Evolutionary conservation across 2,888 invertebrate species (phyloP).

Genomic region (Aphidius colemani): DNA sequence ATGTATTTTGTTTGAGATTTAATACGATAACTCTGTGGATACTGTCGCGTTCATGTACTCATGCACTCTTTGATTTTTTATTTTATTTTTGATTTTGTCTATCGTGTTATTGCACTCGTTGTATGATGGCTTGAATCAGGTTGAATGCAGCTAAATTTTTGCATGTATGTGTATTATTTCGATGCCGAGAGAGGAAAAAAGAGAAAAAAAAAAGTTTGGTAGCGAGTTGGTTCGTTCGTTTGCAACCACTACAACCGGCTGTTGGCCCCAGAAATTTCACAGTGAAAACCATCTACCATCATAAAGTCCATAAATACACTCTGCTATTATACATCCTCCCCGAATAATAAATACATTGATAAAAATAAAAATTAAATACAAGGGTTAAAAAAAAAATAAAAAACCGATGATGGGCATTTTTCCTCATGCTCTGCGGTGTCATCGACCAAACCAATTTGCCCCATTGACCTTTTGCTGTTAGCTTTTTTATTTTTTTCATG

Average conservation of each 20-base stretch:
- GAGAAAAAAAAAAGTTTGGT: too few species aligned
- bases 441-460: constrained; percentile 10
- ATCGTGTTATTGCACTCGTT: constrained; percentile 20
- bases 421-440: constrained; percentile 19
- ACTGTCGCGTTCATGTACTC: constrained; percentile 24
- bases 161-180: too few species aligned
- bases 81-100: too few species aligned
- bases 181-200: too few species aligned
- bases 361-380: not conserved
- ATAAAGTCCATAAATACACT: not conserved
- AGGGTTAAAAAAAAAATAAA: not conserved
- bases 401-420: constrained; percentile 22
- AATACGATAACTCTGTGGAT: constrained; percentile 34
- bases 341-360: not conserved
- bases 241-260: constrained; percentile 13
- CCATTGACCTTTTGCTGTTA: not conserved
- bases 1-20: constrained; percentile 28
- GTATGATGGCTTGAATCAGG: constrained; percentile 2
- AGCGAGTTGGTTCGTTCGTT: constrained; percentile 11
- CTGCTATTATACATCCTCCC: too few species aligned
- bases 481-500: not conserved
- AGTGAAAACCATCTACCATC: constrained; percentile 12
- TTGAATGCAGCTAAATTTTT: too few species aligned
- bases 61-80: constrained; percentile 12
- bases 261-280: constrained; percentile 12